These are phyloP conservation scores for Pachyuromys duprasi DNA, from an alignment of 2,797 vertebrate genomes.

Conservation along the genomic window DNA sequence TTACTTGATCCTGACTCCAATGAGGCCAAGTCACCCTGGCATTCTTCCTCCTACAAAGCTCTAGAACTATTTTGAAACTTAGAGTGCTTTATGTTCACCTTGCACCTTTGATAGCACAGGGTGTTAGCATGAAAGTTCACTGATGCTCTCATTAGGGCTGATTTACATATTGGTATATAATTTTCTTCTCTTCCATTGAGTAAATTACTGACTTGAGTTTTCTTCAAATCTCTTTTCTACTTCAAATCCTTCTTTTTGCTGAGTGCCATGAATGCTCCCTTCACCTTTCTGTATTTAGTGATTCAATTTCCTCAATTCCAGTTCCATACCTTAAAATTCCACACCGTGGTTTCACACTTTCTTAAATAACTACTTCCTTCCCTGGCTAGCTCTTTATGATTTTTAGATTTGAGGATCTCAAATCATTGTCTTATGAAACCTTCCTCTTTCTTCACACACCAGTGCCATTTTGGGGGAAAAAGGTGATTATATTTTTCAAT, in stretches of 20 bases:
- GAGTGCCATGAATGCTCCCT: neutral
- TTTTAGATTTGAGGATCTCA: neutral
- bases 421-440: neutral
- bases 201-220: neutral
- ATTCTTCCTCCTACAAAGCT: neutral
- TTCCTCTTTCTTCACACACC: neutral
- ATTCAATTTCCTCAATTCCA: neutral
- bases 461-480: neutral
- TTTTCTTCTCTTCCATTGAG: neutral
- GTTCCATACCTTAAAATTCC: neutral
- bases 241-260: neutral
- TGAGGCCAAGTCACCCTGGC: neutral
- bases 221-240: neutral
- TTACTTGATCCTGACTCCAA: neutral
- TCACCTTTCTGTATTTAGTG: neutral
- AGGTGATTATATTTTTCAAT: neutral
- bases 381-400: neutral
- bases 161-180: neutral
- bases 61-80: neutral
- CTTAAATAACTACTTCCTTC: neutral
- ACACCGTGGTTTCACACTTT: neutral
- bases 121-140: too few relatives aligned
- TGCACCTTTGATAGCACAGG: too few relatives aligned
- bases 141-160: too few relatives aligned
- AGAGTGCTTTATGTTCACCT: neutral